Conservation (phyloP, 2,113 vertebrate genomes). For the Cyprinodon variegatus region DNA sequence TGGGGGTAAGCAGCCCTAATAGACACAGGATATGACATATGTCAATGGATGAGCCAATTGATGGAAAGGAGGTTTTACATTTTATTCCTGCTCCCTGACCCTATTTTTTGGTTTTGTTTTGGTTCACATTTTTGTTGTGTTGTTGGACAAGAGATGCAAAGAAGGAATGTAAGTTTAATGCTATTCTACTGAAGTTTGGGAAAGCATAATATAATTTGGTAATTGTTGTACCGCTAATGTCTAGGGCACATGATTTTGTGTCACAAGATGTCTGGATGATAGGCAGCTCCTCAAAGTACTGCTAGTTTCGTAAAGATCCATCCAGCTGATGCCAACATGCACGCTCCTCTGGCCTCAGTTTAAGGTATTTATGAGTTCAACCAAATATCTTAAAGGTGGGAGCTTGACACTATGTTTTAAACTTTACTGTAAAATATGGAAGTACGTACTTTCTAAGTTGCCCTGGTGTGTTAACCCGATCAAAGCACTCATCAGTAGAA, state of each 20-base stretch:
- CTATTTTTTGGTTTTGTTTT: slow-evolving; percentile 52
- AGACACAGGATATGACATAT: slow-evolving; percentile 42
- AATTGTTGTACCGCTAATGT: neutral
- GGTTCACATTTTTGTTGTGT: slow-evolving; percentile 33
- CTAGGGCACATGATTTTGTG: neutral
- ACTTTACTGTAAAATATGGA: neutral
- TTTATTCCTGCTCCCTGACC: slow-evolving; percentile 50
- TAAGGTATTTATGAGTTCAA: neutral
- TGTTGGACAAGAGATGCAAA: slow-evolving; percentile 23
- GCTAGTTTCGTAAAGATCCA: neutral
- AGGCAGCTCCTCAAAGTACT: neutral
- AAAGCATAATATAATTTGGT: neutral
- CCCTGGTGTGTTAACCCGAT: neutral
- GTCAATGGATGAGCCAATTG: slow-evolving; percentile 48
- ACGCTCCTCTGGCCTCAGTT: neutral
- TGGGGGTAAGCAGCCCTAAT: slow-evolving; percentile 45
- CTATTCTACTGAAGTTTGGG: neutral
- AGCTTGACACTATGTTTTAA: neutral
- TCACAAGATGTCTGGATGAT: neutral
- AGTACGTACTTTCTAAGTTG: neutral
- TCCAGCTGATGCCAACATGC: neutral
- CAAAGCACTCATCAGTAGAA: neutral
- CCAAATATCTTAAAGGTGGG: neutral
- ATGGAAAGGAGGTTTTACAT: slow-evolving; percentile 45
- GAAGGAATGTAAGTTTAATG: neutral